Conservation (phyloP, 2,888 invertebrate species). For the Calliopum simillimum region DNA sequence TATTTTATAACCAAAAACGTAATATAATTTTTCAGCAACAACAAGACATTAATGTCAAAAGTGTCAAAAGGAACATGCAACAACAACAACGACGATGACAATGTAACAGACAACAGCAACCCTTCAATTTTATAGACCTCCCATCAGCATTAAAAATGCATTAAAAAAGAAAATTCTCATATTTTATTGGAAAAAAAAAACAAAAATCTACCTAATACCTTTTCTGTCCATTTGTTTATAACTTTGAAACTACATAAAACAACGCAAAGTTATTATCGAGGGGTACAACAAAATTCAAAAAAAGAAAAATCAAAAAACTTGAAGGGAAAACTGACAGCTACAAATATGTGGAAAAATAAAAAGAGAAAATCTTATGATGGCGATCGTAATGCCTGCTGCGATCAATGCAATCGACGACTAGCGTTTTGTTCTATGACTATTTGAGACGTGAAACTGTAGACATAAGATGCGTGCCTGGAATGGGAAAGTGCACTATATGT, state of each 20-base stretch:
- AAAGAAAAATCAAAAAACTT: neutral
- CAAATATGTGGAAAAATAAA: constrained; percentile 7
- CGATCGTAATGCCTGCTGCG: constrained; percentile 14
- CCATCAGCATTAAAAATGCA: constrained; percentile 48
- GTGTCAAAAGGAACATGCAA: constrained; percentile 48
- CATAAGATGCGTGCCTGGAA: constrained; percentile 24
- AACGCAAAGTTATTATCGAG: too few species aligned
- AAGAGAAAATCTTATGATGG: constrained; percentile 23
- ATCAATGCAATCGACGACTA: constrained; percentile 13
- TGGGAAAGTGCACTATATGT: neutral
- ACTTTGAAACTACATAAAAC: too few species aligned
- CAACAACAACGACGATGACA: constrained; percentile 21
- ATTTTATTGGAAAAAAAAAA: neutral
- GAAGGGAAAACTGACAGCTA: constrained; percentile 17
- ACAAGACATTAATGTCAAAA: constrained; percentile 60
- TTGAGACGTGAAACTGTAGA: constrained; percentile 21
- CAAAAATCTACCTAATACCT: too few species aligned
- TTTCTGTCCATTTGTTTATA: too few species aligned
- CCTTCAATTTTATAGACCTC: constrained; percentile 52
- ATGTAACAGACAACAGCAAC: constrained; percentile 13
- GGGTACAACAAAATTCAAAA: neutral
- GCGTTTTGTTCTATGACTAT: neutral
- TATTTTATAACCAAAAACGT: neutral
- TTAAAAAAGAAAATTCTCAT: constrained; percentile 48
- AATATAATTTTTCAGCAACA: constrained; percentile 40